Evolutionary conservation across 2,113 vertebrate species (phyloP).

Genomic region (Channa maculata): DNA sequence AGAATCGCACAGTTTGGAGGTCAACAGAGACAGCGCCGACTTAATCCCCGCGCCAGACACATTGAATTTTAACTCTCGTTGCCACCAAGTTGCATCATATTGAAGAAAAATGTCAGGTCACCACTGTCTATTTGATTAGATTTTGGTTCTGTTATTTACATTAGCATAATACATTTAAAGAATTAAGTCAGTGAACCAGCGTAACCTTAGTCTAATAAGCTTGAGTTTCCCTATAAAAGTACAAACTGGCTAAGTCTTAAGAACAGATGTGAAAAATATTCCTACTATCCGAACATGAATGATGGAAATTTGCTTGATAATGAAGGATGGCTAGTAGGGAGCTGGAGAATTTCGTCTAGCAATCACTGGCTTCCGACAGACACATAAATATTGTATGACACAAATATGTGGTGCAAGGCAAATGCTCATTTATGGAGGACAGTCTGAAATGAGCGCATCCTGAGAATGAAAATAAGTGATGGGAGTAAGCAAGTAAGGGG

Average conservation of each 20-base stretch:
- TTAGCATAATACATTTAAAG: constrained; percentile 30
- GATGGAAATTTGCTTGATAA: constrained; percentile 21
- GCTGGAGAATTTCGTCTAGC: constrained; percentile 4
- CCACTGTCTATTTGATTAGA: constrained; percentile 32
- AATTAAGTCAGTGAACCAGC: neutral
- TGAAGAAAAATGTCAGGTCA: constrained; percentile 50
- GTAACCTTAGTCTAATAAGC: constrained; percentile 5
- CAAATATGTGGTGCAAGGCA: constrained; percentile 32
- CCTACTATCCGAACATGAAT: neutral
- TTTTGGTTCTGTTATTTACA: constrained; percentile 5
- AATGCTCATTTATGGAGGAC: constrained; percentile 27
- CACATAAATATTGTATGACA: constrained; percentile 39
- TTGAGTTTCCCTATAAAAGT: neutral
- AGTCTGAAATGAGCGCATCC: neutral
- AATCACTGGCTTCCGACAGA: neutral
- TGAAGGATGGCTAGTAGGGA: constrained; percentile 19
- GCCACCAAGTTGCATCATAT: constrained; percentile 69
- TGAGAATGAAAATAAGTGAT: constrained; percentile 37
- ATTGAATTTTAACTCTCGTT: constrained; percentile 56
- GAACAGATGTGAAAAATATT: neutral
- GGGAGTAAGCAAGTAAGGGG: constrained; percentile 18
- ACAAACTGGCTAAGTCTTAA: neutral
- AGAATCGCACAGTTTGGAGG: constrained; percentile 24
- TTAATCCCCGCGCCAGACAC: constrained; percentile 46
- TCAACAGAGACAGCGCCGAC: constrained; percentile 27